phyloP scores from a whole-genome alignment of 2,888 invertebrate genomes.

The Eupithecia subumbrata region DNA sequence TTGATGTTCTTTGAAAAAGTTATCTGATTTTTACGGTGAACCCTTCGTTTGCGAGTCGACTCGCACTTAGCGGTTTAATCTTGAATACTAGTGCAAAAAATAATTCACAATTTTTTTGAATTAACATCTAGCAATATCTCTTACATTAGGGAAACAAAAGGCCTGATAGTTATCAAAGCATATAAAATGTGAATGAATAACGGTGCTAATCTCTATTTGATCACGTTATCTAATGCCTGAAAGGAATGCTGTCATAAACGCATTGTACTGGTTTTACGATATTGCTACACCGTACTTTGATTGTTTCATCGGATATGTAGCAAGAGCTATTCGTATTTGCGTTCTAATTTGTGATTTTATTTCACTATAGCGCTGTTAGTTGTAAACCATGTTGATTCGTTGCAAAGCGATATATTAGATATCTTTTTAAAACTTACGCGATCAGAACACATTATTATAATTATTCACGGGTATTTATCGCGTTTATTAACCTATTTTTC shows the following conservation, averaged over 20 bases:
- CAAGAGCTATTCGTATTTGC: background rate
- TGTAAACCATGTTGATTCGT: constrained; percentile 1
- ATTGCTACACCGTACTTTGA: constrained; percentile 13
- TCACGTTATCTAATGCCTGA: constrained; percentile 29
- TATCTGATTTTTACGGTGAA: no score
- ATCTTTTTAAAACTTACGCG: no score
- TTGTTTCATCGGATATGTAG: constrained; percentile 9
- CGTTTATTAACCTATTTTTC: no score
- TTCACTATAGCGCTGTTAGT: background rate
- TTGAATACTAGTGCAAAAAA: no score
- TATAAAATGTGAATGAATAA: background rate
- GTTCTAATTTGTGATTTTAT: background rate
- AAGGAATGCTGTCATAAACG: constrained; percentile 25
- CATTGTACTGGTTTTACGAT: constrained; percentile 20
- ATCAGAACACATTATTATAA: no score
- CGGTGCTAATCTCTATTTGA: background rate
- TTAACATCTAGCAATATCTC: background rate
- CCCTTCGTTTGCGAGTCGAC: no score
- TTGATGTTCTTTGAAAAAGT: no score
- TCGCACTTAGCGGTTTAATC: no score
- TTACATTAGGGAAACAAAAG: background rate
- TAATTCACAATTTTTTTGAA: no score
- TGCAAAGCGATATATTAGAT: background rate
- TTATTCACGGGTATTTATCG: no score
- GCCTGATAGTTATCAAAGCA: background rate